Evolutionary conservation across 2,797 vertebrate genomes (phyloP).

Genomic region (Sylvilagus floridanus): DNA sequence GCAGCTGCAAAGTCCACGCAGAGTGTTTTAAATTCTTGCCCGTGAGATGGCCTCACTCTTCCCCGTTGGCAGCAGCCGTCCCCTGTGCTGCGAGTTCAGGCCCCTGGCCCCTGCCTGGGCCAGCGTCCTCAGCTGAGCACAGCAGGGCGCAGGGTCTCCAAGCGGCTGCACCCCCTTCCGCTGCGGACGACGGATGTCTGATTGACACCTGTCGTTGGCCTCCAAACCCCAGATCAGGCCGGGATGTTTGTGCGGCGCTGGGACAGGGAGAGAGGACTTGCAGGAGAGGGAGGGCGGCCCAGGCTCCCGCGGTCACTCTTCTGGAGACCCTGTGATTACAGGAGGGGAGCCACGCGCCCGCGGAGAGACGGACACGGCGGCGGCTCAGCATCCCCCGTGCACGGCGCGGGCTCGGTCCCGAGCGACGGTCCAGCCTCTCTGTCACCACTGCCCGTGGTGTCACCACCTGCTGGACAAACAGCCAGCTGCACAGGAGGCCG

Average conservation of each 20-base stretch:
- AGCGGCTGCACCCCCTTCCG: no score
- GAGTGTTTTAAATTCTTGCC: not conserved
- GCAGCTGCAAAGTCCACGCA: no score
- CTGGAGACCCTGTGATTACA: not conserved
- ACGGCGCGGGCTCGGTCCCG: no score
- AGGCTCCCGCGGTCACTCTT: not conserved
- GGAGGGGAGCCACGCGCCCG: not conserved
- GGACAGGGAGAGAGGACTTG: not conserved
- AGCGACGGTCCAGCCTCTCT: no score
- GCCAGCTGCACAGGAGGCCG: no score
- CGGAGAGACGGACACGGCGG: not conserved
- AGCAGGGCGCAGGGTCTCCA: not conserved
- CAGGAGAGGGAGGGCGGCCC: not conserved
- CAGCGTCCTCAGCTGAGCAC: accelerated
- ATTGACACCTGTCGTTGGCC: accelerated
- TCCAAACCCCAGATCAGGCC: not conserved
- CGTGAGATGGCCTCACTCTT: not conserved
- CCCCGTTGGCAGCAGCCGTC: not conserved
- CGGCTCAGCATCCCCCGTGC: not conserved
- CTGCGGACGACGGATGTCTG: accelerated
- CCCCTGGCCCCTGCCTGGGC: not conserved
- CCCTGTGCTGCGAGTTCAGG: not conserved
- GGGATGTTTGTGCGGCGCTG: not conserved
- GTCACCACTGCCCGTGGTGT: no score
- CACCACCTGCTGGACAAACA: no score